Evolutionary conservation across 2,888 invertebrate species (phyloP), one percentile per base, ranked within the genome.

Genomic region (Willowsia nigromaculata): DNA sequence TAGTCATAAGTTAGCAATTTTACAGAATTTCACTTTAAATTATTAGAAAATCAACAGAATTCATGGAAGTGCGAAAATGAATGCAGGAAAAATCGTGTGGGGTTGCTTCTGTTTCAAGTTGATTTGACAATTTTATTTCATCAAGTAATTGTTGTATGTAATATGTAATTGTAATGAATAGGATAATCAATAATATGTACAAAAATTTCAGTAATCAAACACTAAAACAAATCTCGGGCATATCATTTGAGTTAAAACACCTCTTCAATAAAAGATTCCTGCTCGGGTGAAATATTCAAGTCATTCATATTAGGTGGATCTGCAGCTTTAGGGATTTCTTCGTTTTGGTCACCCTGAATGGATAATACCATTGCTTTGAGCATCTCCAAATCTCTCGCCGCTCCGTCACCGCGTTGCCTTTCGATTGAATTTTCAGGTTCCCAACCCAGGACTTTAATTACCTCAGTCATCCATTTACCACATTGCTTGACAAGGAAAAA

Each of bases 361-460:
- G 89, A 86, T 11, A 90, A 81, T 11, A 91, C 83, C 68, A 84
- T 85, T 22, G 43, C 22, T 62, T 86, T 83, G 6, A 91, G 47
- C 3, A 86, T 22, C 18, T 85, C 80, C 47, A 92, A 81, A 76
- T 92, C 92, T 59, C 50, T 43, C 33, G 88, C 89, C 18, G 92
- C 92, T 4, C 92, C 92, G n/a, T 90, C 87, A 13, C 90, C 91
- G 53, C 92, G 30, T 86, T 90, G 87, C 40, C 78, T 81, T 62
- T 92, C 92, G n/a, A 92, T 90, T 4, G 92, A 91, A 71, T 91
- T 85, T 25, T 90, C 85, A 18, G 91, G 90, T 37, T 92, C 92
- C 92, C 92, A 92, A 5, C 90, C 85, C 13, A 92, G 85, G 0
- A 92, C 91, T 65, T 88, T 90, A 15, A 91, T 85, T 2, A 90